Evolutionary conservation across 2,888 invertebrate species (phyloP), one percentile per base, ranked within the genome.

Genomic region (Cephus pulcher): DNA sequence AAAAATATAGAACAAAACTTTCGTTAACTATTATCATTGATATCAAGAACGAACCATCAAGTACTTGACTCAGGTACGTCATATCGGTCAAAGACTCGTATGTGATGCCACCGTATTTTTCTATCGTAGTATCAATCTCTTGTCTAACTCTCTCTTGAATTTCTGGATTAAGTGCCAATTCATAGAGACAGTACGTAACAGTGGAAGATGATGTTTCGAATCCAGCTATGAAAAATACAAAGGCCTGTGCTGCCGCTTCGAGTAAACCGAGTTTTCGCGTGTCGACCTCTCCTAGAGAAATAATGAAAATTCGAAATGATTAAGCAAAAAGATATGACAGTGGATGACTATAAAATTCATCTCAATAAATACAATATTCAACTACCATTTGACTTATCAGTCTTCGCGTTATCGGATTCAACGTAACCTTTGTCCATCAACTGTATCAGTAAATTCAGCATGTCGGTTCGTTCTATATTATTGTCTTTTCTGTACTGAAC

Each of bases 151-250:
- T 92, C 12, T 89, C 88, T 84, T 94, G 94, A n/a, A 93, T 89
- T 1, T 92, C 88, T 56, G 92, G 93, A 85, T 94, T 92, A 12
- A 92, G 82, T 0, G 94, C 94, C 74, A 94, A 85, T 81, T 93
- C 92, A 83, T 93, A 94, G 0, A 93, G 91, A 0, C 93, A 91
- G 80, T 94, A 94, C 80, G 93, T 93, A 4, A 95, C 92, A 0
- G 94, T 93, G 0, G 94, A 93, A 0, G 95, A 94, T 0, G 94
- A 94, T 0, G 95, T 94, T 87, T 94, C 94, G 82, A 95, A 94
- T 0, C 95, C 95, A 23, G 94, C 94, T n/a, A 93, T 89, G 91
- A 94, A 93, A 86, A 94, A 94, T 32, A 94, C 85, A 89, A 94
- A 93, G 0, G 93, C 92, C 79, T 94, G 94, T 0, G 94, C 93